Evolutionary conservation across 2,797 vertebrate species (phyloP).

Genomic region (Propithecus perrieri): DNA sequence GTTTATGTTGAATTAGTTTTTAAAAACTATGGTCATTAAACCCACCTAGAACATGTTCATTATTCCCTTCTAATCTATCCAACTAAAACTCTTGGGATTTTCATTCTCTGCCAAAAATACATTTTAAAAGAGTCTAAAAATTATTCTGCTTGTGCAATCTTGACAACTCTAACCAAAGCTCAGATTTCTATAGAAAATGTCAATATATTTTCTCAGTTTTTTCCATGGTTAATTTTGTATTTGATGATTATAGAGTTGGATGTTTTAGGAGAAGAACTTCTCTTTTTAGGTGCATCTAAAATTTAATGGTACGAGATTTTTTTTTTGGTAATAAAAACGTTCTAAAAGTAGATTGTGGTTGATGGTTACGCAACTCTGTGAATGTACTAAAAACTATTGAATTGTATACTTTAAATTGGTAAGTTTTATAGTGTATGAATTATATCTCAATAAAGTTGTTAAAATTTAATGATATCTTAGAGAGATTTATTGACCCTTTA

Average conservation of each 20-base stretch:
- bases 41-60: background rate
- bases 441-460: slow-evolving; percentile 36
- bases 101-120: background rate
- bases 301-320: background rate
- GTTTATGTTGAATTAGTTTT: slow-evolving; percentile 32
- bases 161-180: background rate
- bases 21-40: background rate
- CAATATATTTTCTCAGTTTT: background rate
- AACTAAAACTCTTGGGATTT: slow-evolving; percentile 11
- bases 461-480: slow-evolving; percentile 1
- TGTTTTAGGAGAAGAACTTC: background rate
- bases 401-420: background rate
- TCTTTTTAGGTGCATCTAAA: background rate
- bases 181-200: background rate
- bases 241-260: background rate
- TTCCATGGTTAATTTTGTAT: slow-evolving; percentile 10
- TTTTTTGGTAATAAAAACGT: background rate
- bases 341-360: slow-evolving; percentile 24
- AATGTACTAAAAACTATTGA: background rate
- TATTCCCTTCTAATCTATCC: slow-evolving; percentile 17
- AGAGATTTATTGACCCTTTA: background rate
- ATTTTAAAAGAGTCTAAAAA: background rate
- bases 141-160: background rate
- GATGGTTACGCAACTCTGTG: background rate
- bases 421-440: background rate